Conservation (phyloP, 2,113 vertebrate species). For the Pao palembangensis region DNA sequence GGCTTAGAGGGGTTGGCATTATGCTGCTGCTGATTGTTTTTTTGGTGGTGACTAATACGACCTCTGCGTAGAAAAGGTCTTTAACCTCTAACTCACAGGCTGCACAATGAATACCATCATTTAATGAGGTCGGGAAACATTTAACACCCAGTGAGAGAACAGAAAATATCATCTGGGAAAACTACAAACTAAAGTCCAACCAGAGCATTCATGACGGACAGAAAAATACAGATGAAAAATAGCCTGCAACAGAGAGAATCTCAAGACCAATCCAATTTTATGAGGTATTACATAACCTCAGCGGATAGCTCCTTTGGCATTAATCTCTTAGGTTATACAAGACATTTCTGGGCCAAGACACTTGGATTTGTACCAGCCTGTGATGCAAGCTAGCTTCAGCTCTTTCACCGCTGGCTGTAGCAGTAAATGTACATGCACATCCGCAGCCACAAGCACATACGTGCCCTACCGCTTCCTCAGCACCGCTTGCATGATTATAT, state of each 20-base stretch:
- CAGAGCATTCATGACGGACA: neutral
- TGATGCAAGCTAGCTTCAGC: conserved; percentile 43
- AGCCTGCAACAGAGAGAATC: conserved; percentile 24
- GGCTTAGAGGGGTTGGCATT: no score
- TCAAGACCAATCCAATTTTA: conserved; percentile 35
- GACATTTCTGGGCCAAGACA: conserved; percentile 19
- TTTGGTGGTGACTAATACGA: neutral
- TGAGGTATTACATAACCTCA: conserved; percentile 23
- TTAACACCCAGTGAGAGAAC: neutral
- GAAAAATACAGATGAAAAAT: conserved; percentile 14
- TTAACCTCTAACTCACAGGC: neutral
- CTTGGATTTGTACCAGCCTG: conserved; percentile 42
- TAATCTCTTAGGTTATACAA: conserved; percentile 56
- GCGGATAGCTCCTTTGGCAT: conserved; percentile 39
- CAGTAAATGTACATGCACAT: neutral
- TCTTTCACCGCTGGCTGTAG: conserved; percentile 15
- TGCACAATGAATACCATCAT: neutral
- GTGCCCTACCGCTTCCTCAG: neutral
- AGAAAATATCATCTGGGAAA: neutral
- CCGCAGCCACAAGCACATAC: neutral
- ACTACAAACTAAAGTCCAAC: neutral
- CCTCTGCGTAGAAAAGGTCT: neutral
- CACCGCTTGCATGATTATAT: no score
- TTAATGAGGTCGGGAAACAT: conserved; percentile 7
- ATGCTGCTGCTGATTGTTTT: no score